Conservation (phyloP, 1,140 invertebrate genomes). For the Drosophila hydei region DNA sequence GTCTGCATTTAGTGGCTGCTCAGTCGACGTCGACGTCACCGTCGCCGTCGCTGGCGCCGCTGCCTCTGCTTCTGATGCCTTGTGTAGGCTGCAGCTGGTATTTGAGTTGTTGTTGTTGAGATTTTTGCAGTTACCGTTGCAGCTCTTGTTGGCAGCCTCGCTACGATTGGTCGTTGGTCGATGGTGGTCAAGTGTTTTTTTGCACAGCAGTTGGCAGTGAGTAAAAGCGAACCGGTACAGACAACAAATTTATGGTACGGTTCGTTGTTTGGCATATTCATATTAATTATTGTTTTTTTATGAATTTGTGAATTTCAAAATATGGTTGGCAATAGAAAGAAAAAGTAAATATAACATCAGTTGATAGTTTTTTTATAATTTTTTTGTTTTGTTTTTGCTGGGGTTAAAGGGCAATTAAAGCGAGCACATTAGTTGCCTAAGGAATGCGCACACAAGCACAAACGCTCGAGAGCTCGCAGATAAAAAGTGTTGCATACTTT, state of each 20-base stretch:
- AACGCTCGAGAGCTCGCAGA: background rate
- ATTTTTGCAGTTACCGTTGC: constrained; percentile 74
- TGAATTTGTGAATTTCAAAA: constrained; percentile 43
- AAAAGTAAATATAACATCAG: constrained; percentile 33
- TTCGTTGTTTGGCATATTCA: constrained; percentile 34
- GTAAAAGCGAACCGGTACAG: constrained; percentile 70
- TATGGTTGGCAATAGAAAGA: constrained; percentile 28
- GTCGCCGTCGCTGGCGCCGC: constrained; percentile 6
- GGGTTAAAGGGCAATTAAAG: constrained; percentile 8
- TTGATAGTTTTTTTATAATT: constrained; percentile 4
- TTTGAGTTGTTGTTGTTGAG: constrained; percentile 71
- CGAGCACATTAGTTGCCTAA: constrained; percentile 31
- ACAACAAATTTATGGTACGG: constrained; percentile 55
- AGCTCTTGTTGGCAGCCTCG: constrained; percentile 46
- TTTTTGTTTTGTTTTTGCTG: constrained; percentile 1
- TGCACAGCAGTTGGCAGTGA: constrained; percentile 79
- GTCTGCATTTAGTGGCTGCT: constrained; percentile 27
- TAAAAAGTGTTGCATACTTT: constrained; percentile 45
- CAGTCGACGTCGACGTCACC: background rate
- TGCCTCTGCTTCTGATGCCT: background rate
- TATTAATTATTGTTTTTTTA: constrained; percentile 41
- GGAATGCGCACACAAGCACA: background rate
- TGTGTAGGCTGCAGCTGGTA: constrained; percentile 58
- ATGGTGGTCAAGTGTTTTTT: constrained; percentile 64
- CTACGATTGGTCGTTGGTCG: constrained; percentile 8